phyloP scores from a whole-genome alignment of 2,888 invertebrate genomes.

The Steromphala cineraria region DNA sequence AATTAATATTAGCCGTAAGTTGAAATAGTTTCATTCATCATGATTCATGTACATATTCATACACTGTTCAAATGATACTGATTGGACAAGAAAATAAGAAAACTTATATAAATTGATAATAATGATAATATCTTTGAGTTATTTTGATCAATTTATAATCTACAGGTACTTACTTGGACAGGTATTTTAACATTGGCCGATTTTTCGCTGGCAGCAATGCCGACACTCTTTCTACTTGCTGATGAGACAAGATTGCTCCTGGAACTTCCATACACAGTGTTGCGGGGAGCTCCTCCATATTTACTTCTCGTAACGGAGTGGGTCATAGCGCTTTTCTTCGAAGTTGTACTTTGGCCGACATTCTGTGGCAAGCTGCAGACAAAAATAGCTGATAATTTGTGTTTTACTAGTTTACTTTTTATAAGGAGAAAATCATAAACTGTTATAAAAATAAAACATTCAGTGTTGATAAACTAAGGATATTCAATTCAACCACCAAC shows the following conservation, averaged over 20 bases:
- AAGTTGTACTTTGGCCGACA: not conserved
- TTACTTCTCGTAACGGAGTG: slow-evolving; percentile 55
- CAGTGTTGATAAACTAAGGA: too few relatives aligned
- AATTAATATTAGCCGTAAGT: too few relatives aligned
- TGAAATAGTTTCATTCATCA: too few relatives aligned
- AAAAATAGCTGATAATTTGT: too few relatives aligned
- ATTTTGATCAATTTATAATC: slow-evolving; percentile 72
- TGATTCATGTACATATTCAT: too few relatives aligned
- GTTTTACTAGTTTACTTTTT: too few relatives aligned
- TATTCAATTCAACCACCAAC: too few relatives aligned
- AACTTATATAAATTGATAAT: too few relatives aligned
- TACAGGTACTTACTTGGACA: slow-evolving; percentile 35
- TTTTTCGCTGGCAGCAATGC: slow-evolving; percentile 25
- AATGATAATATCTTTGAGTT: slow-evolving; percentile 22
- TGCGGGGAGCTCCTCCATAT: slow-evolving; percentile 52
- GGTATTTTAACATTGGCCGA: slow-evolving; percentile 11
- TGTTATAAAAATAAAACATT: too few relatives aligned
- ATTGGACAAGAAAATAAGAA: too few relatives aligned
- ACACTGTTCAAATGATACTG: too few relatives aligned
- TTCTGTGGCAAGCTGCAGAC: not conserved
- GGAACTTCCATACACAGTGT: slow-evolving; percentile 52
- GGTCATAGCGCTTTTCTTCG: slow-evolving; percentile 51
- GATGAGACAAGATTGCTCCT: slow-evolving; percentile 65
- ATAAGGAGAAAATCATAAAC: too few relatives aligned
- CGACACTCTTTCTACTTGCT: slow-evolving; percentile 58